These are phyloP conservation scores for Carcina quercana DNA, from an alignment of 2,888 invertebrate species.

Conservation along the genomic window DNA sequence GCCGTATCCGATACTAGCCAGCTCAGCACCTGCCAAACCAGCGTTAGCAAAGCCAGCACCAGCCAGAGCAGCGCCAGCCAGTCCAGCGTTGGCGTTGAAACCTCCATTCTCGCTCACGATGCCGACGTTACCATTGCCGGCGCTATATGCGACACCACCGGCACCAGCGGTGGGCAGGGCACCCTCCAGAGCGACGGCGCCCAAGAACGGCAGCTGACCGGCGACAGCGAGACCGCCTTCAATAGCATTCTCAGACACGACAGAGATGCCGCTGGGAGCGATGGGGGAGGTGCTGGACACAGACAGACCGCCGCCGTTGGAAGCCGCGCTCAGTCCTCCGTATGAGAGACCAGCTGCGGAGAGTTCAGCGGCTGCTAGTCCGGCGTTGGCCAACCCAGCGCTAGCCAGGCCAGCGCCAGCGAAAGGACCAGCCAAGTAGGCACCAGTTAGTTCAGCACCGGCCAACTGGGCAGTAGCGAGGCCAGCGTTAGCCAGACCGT, in stretches of 20 bases:
- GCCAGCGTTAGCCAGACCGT: slow-evolving; percentile 7
- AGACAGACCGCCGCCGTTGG: slow-evolving; percentile 18
- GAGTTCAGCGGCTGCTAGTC: slow-evolving; percentile 9
- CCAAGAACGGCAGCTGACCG: slow-evolving; percentile 34
- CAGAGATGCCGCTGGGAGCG: slow-evolving; percentile 26
- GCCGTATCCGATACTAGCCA: no score
- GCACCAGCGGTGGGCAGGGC: slow-evolving; percentile 22
- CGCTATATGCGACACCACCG: slow-evolving; percentile 24
- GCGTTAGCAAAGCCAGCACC: slow-evolving; percentile 9
- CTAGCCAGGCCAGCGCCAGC: not conserved
- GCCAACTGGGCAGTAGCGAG: slow-evolving; percentile 3
- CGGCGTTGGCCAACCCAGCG: not conserved
- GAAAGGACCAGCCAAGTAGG: not conserved
- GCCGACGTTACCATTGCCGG: slow-evolving; percentile 23
- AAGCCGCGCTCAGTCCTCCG: slow-evolving; percentile 2
- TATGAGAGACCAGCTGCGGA: slow-evolving; percentile 3
- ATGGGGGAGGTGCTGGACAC: slow-evolving; percentile 29
- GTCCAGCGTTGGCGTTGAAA: slow-evolving; percentile 4
- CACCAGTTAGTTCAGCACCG: no score
- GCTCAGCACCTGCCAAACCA: no score
- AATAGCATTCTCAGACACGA: slow-evolving; percentile 30
- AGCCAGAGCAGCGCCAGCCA: slow-evolving; percentile 7
- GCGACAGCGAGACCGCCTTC: slow-evolving; percentile 28
- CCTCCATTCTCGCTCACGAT: not conserved
- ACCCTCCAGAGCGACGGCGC: slow-evolving; percentile 32